Percentiles rank a stretch among this genome's conserved stretches.
Conservation (phyloP, 2,888 invertebrate genomes). For the Margaritifera margaritifera region DNA sequence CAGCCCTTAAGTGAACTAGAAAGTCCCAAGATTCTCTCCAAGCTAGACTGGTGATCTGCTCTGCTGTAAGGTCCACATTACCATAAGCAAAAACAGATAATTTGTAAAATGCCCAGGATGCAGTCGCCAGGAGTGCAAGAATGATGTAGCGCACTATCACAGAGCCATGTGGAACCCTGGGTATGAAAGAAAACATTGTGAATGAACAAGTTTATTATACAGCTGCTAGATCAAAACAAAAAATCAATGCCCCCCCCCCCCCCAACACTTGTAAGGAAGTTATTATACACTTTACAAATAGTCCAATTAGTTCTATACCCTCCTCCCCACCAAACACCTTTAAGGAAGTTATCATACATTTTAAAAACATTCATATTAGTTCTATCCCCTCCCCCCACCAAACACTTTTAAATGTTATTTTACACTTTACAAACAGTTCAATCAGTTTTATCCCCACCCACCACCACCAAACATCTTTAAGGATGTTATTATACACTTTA, state of each 20-base stretch:
- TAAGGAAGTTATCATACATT: too few relatives aligned
- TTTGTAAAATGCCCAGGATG: conserved; percentile 47
- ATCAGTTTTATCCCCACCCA: too few relatives aligned
- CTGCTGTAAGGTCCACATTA: conserved; percentile 33
- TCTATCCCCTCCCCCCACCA: too few relatives aligned
- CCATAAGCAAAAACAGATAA: conserved; percentile 55
- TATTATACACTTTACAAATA: too few relatives aligned
- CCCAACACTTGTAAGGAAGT: background rate
- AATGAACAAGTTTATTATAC: background rate
- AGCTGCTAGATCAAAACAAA: background rate
- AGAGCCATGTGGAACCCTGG: conserved; percentile 39
- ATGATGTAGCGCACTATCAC: conserved; percentile 36
- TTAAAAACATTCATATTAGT: too few relatives aligned
- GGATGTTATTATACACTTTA: too few relatives aligned
- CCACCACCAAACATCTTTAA: too few relatives aligned
- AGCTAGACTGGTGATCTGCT: conserved; percentile 48
- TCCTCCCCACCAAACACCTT: too few relatives aligned
- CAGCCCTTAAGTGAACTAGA: conserved; percentile 33
- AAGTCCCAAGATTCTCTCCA: conserved; percentile 66
- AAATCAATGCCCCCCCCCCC: background rate
- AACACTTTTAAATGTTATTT: too few relatives aligned
- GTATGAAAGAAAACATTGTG: conserved; percentile 11
- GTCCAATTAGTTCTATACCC: too few relatives aligned
- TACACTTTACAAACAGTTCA: too few relatives aligned
- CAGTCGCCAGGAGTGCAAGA: conserved; percentile 39